phyloP scores from a whole-genome alignment of 2,113 vertebrate species.

The Eurypyga helias region DNA sequence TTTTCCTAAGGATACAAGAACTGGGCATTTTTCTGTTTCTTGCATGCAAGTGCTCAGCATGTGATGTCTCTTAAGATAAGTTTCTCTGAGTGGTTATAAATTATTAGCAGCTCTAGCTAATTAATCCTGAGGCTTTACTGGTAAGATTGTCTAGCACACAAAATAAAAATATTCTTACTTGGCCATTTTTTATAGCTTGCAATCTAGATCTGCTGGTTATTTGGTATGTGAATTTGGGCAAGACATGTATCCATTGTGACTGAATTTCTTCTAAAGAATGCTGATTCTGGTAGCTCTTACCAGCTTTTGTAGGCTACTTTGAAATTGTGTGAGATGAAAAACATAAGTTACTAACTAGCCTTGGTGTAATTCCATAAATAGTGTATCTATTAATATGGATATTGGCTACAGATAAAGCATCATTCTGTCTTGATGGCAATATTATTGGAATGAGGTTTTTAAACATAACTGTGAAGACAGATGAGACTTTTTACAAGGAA shows the following conservation, averaged over 20 bases:
- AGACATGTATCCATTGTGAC: background rate
- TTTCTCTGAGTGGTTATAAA: background rate
- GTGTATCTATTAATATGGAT: background rate
- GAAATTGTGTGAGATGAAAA: background rate
- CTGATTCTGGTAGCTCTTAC: background rate
- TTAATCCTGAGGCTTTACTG: background rate
- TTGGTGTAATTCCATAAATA: background rate
- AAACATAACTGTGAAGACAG: background rate
- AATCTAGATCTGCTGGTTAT: background rate
- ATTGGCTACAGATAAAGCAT: background rate
- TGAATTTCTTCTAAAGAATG: background rate
- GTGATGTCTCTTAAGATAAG: background rate
- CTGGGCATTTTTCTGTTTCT: background rate
- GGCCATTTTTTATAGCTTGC: background rate
- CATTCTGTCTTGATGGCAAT: background rate
- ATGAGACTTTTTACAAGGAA: background rate
- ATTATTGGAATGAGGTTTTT: background rate
- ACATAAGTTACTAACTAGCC: background rate
- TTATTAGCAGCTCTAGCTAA: slow-evolving; percentile 19
- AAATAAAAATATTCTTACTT: background rate
- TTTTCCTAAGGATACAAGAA: background rate
- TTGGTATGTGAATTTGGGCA: background rate
- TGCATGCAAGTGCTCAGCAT: background rate
- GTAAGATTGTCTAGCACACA: background rate
- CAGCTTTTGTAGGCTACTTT: background rate